Conservation (phyloP, 2,888 invertebrate species). For the Tipula lateralis region DNA sequence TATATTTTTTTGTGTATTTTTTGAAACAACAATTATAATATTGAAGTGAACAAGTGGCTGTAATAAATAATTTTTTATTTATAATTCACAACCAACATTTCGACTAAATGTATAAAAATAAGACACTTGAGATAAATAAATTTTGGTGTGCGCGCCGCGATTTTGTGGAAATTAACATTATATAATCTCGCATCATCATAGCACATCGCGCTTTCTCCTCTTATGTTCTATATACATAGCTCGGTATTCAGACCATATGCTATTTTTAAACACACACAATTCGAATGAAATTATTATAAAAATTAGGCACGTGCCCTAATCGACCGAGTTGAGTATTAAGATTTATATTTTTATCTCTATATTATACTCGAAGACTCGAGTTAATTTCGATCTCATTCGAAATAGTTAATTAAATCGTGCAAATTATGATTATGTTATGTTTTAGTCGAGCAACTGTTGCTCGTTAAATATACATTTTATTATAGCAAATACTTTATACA, state of each 20-base stretch:
- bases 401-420: not conserved
- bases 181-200: not conserved
- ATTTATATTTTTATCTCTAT: too few relatives aligned
- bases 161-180: not conserved
- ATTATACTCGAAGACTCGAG: not conserved
- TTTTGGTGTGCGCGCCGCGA: not conserved
- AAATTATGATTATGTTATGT: not conserved
- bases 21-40: slow-evolving; percentile 28
- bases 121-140: slow-evolving; percentile 3
- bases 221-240: too few relatives aligned
- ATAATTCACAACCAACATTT: not conserved
- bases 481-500: too few relatives aligned
- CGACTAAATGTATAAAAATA: not conserved
- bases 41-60: slow-evolving; percentile 31
- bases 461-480: not conserved
- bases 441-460: not conserved
- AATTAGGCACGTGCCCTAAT: not conserved
- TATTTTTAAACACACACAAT: not conserved
- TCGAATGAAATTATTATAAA: not conserved
- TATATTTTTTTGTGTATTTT: not conserved
- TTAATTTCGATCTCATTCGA: not conserved
- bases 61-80: slow-evolving; percentile 25
- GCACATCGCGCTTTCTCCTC: not conserved
- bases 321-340: not conserved
- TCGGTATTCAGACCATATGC: not conserved